Percentiles rank a stretch among this genome's conserved stretches.
phyloP scores from a whole-genome alignment of 2,888 invertebrate genomes.

The Ellobium chinense region DNA sequence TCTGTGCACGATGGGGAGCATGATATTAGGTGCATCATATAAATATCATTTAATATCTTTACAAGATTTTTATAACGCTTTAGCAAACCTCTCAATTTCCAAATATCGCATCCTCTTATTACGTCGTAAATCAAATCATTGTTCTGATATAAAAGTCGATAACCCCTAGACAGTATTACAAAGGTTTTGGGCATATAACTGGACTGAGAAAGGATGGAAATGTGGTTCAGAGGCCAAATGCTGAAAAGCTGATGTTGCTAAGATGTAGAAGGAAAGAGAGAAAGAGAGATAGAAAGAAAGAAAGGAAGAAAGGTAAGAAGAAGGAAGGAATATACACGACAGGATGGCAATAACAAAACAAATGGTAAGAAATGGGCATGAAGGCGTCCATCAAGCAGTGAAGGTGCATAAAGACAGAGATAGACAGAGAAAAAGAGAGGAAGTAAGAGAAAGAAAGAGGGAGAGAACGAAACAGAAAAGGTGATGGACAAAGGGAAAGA shows the following conservation, averaged over 20 bases:
- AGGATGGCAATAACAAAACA: neutral
- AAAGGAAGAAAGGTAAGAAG: neutral
- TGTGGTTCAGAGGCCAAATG: neutral
- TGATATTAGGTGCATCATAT: too few relatives aligned
- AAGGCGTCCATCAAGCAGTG: neutral
- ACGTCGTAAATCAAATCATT: too few relatives aligned
- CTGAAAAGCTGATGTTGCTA: too few relatives aligned
- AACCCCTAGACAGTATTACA: too few relatives aligned
- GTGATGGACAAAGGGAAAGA: neutral
- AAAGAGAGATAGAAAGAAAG: slow-evolving; percentile 12
- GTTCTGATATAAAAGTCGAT: too few relatives aligned
- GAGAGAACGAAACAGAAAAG: slow-evolving; percentile 11
- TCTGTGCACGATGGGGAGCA: too few relatives aligned
- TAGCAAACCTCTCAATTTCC: too few relatives aligned
- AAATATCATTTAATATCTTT: too few relatives aligned
- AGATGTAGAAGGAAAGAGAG: neutral
- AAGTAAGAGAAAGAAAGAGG: slow-evolving; percentile 15
- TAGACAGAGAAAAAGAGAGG: slow-evolving; percentile 22
- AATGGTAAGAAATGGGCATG: neutral
- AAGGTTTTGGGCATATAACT: too few relatives aligned
- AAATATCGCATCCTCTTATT: too few relatives aligned
- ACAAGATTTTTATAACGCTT: too few relatives aligned
- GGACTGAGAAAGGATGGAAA: neutral
- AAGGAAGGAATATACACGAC: neutral
- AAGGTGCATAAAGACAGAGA: neutral